Percentiles rank a stretch among this genome's conserved stretches.
Conservation (phyloP, 2,888 invertebrate species). For the Hirtodrosophila trivittata region DNA sequence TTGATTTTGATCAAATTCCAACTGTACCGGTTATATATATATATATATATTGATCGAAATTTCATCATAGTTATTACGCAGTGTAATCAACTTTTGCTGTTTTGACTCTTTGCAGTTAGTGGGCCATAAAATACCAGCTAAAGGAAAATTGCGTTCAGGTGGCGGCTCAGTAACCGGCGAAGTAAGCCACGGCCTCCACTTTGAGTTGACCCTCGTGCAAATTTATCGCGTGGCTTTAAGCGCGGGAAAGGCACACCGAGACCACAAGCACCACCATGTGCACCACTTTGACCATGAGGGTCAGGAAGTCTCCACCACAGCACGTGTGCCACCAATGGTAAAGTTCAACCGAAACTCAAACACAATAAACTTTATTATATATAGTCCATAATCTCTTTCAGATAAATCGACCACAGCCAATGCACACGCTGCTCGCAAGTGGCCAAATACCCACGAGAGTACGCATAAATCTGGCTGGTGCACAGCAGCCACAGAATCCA, state of each 20-base stretch:
- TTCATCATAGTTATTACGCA: conserved; percentile 11
- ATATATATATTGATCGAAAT: not conserved
- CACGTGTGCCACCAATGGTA: conserved; percentile 84
- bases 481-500: conserved; percentile 38
- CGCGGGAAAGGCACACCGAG: conserved; percentile 93
- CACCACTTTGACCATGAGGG: conserved; percentile 92
- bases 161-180: conserved; percentile 82
- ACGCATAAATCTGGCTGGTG: conserved; percentile 85
- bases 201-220: conserved; percentile 91
- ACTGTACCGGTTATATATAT: too few relatives aligned
- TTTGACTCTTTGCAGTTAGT: conserved; percentile 86
- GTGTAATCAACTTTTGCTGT: conserved; percentile 8
- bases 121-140: conserved; percentile 90
- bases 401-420: conserved; percentile 85
- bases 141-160: conserved; percentile 90
- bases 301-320: conserved; percentile 86
- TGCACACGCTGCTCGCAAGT: conserved; percentile 86
- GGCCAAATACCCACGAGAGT: conserved; percentile 86
- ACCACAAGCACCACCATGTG: conserved; percentile 94
- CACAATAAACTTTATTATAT: too few relatives aligned
- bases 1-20: not conserved
- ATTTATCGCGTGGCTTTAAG: conserved; percentile 91
- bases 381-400: conserved; percentile 23
- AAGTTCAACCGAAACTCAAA: not conserved
- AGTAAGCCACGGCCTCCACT: conserved; percentile 81